Percentiles rank a stretch among this genome's conserved stretches.
Evolutionary conservation across 2,797 vertebrate species (phyloP).

Genomic region (Dendrocincla tyrannina): DNA sequence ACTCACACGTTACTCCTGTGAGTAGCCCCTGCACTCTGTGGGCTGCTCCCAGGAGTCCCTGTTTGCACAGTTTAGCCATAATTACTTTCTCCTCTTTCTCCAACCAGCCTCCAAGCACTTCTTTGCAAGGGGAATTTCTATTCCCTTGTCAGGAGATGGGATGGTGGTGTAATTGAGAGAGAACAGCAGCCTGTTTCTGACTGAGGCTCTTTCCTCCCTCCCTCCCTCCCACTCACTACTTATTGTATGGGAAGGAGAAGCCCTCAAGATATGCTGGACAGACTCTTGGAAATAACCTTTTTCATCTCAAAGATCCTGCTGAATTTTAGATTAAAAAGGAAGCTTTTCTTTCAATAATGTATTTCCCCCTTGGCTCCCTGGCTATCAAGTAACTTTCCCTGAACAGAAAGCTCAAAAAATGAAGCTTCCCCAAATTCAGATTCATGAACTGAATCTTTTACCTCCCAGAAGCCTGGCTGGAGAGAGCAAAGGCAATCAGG

Average conservation of each 20-base stretch:
- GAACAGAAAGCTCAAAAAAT: slow-evolving; percentile 48
- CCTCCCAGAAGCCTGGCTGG: slow-evolving; percentile 53
- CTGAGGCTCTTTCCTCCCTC: neutral
- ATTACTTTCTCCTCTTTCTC: slow-evolving; percentile 44
- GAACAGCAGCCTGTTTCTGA: neutral
- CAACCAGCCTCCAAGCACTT: slow-evolving; percentile 1
- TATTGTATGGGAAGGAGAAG: neutral
- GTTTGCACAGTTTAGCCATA: slow-evolving; percentile 39
- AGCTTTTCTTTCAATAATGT: slow-evolving; percentile 70
- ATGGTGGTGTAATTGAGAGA: slow-evolving; percentile 27
- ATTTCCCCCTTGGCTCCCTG: slow-evolving; percentile 63
- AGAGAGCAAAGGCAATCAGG: slow-evolving; percentile 63
- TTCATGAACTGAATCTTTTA: slow-evolving; percentile 57
- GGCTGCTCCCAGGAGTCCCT: slow-evolving; percentile 11
- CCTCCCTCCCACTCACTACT: neutral
- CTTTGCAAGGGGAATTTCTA: slow-evolving; percentile 1
- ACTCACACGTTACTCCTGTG: neutral
- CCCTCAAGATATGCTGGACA: slow-evolving; percentile 39
- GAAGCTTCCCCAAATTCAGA: slow-evolving; percentile 59
- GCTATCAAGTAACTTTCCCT: slow-evolving; percentile 50
- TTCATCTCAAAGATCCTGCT: slow-evolving; percentile 60
- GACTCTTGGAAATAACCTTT: slow-evolving; percentile 57
- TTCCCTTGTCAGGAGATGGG: slow-evolving; percentile 29
- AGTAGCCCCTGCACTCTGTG: neutral
- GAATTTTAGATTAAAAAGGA: slow-evolving; percentile 73